Conservation (phyloP, 1,140 invertebrate genomes). For the Akabosia matsudoensis region DNA sequence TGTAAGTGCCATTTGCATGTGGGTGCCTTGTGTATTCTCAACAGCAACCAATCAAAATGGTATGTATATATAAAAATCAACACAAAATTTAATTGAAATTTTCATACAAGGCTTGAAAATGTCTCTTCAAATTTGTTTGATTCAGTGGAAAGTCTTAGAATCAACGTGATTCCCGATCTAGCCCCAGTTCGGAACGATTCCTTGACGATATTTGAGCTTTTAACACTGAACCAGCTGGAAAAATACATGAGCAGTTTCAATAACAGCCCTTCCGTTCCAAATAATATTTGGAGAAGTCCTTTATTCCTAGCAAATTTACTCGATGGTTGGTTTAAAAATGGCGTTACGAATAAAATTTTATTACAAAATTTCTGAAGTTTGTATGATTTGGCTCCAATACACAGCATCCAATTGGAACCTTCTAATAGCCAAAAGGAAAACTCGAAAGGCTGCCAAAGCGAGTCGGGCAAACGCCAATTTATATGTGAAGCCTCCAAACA, state of each 20-base stretch:
- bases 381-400: neutral
- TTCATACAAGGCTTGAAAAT: too few species aligned
- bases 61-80: too few species aligned
- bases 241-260: neutral
- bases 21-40: too few species aligned
- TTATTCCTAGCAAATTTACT: neutral
- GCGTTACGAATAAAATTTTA: neutral
- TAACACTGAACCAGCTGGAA: neutral
- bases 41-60: too few species aligned
- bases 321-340: neutral
- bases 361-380: neutral
- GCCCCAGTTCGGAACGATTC: too few species aligned
- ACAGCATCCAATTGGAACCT: neutral
- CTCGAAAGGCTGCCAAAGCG: neutral
- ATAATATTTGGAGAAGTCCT: neutral
- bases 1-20: too few species aligned
- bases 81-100: too few species aligned
- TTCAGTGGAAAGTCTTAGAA: neutral
- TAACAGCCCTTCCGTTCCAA: neutral
- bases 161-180: too few species aligned
- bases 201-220: neutral
- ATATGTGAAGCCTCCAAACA: neutral
- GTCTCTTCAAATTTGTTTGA: neutral
- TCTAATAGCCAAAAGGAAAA: neutral
- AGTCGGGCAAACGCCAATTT: neutral